These are phyloP conservation scores for Apodemia mormo DNA, from an alignment of 2,888 invertebrate species.

Conservation along the genomic window DNA sequence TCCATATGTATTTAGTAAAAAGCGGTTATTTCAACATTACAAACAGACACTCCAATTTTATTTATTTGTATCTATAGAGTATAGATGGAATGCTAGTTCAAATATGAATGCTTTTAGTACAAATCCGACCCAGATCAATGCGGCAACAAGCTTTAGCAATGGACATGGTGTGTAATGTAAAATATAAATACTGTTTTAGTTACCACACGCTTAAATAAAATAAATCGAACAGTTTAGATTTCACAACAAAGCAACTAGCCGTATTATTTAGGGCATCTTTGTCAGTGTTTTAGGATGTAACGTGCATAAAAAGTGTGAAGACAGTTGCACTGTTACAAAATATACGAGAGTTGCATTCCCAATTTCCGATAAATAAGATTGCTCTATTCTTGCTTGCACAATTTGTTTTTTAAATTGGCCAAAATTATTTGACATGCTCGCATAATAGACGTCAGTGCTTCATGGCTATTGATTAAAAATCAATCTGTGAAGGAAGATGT, in stretches of 20 bases:
- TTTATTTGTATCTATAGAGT: too few species aligned
- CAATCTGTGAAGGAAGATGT: neutral
- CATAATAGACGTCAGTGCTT: conserved; percentile 41
- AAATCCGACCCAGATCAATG: conserved; percentile 25
- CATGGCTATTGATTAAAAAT: conserved; percentile 6
- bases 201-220: conserved; percentile 23
- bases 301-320: conserved; percentile 51
- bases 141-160: conserved; percentile 21
- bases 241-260: conserved; percentile 27
- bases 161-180: conserved; percentile 17
- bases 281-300: conserved; percentile 47
- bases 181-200: conserved; percentile 16
- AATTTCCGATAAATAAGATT: conserved; percentile 47
- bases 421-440: conserved; percentile 51
- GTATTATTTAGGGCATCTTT: conserved; percentile 36
- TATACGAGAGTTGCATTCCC: conserved; percentile 51
- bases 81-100: neutral
- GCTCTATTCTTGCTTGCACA: conserved; percentile 36
- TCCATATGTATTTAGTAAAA: too few species aligned
- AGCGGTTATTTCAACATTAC: too few species aligned
- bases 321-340: conserved; percentile 58
- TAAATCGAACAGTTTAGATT: conserved; percentile 32
- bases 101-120: conserved; percentile 9
- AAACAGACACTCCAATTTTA: too few species aligned
- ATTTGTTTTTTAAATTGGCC: conserved; percentile 37